Evolutionary conservation across 2,888 invertebrate species (phyloP).

Genomic region (Apoderus coryli): DNA sequence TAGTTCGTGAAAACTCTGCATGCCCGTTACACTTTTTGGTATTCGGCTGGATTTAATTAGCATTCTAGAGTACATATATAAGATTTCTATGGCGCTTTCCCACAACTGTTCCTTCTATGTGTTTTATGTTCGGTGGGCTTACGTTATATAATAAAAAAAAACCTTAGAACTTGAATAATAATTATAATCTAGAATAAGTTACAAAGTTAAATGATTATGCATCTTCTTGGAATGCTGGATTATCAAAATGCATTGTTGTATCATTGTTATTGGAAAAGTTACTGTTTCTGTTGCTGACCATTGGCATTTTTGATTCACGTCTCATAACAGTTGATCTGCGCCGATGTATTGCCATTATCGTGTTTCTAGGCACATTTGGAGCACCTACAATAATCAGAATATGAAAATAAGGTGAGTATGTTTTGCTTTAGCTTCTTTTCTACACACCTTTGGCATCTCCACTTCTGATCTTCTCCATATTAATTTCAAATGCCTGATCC

Average conservation of each 20-base stretch:
- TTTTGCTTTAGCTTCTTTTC: neutral
- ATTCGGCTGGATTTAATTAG: too few species aligned
- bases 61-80: too few species aligned
- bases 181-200: too few species aligned
- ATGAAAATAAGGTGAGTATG: neutral
- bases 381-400: conserved; percentile 12
- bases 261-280: neutral
- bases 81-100: too few species aligned
- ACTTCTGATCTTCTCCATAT: conserved; percentile 18
- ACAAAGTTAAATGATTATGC: too few species aligned
- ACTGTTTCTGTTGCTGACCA: conserved; percentile 9
- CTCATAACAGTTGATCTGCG: conserved; percentile 14
- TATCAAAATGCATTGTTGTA: conserved; percentile 10
- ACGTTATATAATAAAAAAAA: too few species aligned
- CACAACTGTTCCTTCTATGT: too few species aligned
- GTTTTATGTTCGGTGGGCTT: too few species aligned
- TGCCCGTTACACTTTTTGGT: too few species aligned
- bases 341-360: conserved; percentile 16
- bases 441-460: conserved; percentile 16
- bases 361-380: conserved; percentile 17
- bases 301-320: conserved; percentile 16
- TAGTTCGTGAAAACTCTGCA: too few species aligned
- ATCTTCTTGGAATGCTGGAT: conserved; percentile 11
- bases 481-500: conserved; percentile 22
- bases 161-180: too few species aligned